These are phyloP conservation scores for Cichladusa arquata DNA, from an alignment of 2,113 vertebrate genomes.

Conservation along the genomic window DNA sequence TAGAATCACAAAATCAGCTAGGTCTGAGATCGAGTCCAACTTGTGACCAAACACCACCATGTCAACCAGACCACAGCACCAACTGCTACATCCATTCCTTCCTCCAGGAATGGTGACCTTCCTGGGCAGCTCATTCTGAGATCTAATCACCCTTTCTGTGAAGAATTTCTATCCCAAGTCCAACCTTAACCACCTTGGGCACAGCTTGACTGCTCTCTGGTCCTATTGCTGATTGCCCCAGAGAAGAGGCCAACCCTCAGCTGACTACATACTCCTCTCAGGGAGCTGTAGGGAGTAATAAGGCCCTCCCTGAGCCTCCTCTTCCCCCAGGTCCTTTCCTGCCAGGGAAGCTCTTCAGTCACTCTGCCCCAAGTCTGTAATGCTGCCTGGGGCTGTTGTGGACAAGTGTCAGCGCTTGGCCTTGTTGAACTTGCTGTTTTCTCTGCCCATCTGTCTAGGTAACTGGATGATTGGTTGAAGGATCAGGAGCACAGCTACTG, in stretches of 20 bases:
- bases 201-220: not conserved
- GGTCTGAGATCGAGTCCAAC: not conserved
- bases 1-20: not conserved
- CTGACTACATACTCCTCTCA: not conserved
- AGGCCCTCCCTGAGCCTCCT: not conserved
- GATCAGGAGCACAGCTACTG: not conserved
- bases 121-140: not conserved
- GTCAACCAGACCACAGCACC: not conserved
- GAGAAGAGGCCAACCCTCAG: not conserved
- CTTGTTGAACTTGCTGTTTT: too few species aligned
- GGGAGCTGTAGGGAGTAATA: not conserved
- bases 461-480: not conserved
- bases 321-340: not conserved
- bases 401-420: too few species aligned
- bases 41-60: not conserved
- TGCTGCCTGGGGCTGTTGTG: not conserved
- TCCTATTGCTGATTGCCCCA: rapidly evolving
- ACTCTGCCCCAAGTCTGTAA: not conserved
- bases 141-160: not conserved
- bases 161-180: not conserved
- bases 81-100: not conserved
- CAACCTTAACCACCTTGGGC: not conserved
- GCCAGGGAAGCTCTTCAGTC: not conserved
- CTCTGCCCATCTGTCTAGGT: not conserved
- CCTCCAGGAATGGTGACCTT: not conserved